These are phyloP conservation scores for Etheostoma cragini DNA, from an alignment of 2,113 vertebrate species.

Conservation along the genomic window DNA sequence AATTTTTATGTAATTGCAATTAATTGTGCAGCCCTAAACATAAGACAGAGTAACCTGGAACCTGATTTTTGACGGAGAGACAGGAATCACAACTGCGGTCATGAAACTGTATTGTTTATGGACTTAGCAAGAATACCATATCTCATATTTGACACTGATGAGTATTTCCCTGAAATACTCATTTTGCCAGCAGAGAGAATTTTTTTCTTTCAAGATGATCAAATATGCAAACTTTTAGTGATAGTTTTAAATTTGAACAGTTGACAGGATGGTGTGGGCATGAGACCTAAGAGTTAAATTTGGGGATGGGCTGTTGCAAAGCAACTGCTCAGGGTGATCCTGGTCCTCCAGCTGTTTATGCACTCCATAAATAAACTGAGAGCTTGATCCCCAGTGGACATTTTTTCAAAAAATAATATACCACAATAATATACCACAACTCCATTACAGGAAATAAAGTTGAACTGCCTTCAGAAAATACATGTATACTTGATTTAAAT, in stretches of 20 bases:
- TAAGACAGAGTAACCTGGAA: no score
- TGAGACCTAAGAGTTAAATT: conserved; percentile 8
- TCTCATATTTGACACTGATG: not conserved
- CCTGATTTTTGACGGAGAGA: not conserved
- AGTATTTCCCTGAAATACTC: not conserved
- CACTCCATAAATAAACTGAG: conserved; percentile 17
- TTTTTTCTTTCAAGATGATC: conserved; percentile 11
- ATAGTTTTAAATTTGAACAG: conserved; percentile 64
- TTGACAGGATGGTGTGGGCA: conserved; percentile 2
- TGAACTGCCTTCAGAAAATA: not conserved
- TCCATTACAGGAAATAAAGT: not conserved
- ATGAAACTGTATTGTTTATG: not conserved
- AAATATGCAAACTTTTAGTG: conserved; percentile 52
- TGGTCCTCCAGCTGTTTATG: conserved; percentile 13
- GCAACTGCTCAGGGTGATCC: not conserved
- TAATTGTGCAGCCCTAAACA: no score
- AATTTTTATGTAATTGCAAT: no score
- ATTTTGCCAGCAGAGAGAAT: not conserved
- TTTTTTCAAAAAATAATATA: conserved; percentile 26
- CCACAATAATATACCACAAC: conserved; percentile 8
- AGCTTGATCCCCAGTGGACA: not conserved
- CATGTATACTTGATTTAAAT: no score
- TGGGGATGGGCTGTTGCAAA: not conserved
- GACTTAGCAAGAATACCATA: not conserved
- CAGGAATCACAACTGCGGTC: not conserved